phyloP scores from a whole-genome alignment of 1,140 invertebrate species.

The Anoplolepis gracilipes region DNA sequence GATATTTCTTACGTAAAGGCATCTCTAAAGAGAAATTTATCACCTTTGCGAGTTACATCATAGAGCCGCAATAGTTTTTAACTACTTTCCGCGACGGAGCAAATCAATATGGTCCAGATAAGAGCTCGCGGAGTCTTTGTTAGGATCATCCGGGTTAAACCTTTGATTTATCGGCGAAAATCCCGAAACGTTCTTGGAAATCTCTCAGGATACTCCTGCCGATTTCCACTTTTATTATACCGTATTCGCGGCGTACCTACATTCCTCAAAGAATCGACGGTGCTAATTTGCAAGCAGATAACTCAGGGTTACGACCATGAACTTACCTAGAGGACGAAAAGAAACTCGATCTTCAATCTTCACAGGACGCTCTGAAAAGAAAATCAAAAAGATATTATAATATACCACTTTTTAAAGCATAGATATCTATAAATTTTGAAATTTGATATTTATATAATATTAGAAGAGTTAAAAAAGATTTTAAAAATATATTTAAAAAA shows the following conservation, averaged over 20 bases:
- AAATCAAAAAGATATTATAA: background rate
- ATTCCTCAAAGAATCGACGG: constrained; percentile 49
- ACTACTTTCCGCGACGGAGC: constrained; percentile 33
- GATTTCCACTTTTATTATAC: constrained; percentile 73
- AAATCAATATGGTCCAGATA: constrained; percentile 59
- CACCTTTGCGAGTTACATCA: constrained; percentile 23
- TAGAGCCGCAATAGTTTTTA: constrained; percentile 40
- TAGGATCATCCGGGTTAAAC: constrained; percentile 69
- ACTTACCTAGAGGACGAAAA: constrained; percentile 19
- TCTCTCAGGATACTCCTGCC: constrained; percentile 32
- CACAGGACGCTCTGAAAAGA: background rate
- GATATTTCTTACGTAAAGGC: background rate
- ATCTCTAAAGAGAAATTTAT: constrained; percentile 47
- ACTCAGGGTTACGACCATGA: constrained; percentile 48
- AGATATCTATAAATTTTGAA: background rate
- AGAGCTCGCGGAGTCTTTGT: constrained; percentile 32
- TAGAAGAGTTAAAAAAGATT: background rate
- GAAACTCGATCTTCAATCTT: background rate
- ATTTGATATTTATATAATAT: background rate
- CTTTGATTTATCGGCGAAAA: constrained; percentile 65
- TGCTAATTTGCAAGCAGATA: constrained; percentile 72
- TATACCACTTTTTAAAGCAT: background rate
- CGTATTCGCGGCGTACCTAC: constrained; percentile 41
- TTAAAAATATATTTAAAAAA: background rate
- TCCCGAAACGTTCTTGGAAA: constrained; percentile 30